Conservation (phyloP, 1,140 invertebrate genomes). For the Drosophila seguyi region DNA sequence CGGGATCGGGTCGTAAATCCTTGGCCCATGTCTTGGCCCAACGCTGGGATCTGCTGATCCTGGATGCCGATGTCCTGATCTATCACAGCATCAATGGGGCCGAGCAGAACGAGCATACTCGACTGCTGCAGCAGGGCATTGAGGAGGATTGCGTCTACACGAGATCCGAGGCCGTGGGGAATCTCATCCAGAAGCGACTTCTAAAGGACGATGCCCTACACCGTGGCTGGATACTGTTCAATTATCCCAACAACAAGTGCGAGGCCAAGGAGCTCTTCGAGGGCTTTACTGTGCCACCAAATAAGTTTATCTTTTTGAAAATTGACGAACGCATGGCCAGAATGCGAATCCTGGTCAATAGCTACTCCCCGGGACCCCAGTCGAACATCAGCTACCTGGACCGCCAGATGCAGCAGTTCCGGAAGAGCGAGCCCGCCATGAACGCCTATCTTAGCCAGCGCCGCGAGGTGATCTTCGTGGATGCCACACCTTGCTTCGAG, state of each 20-base stretch:
- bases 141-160: slow-evolving; percentile 40
- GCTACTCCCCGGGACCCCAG: slow-evolving; percentile 57
- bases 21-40: slow-evolving; percentile 59
- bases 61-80: slow-evolving; percentile 71
- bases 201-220: slow-evolving; percentile 65
- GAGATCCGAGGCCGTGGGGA: slow-evolving; percentile 61
- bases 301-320: slow-evolving; percentile 68
- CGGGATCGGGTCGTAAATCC: slow-evolving; percentile 68
- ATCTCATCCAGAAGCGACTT: slow-evolving; percentile 57
- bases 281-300: slow-evolving; percentile 68
- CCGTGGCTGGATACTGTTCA: slow-evolving; percentile 73
- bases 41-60: slow-evolving; percentile 69
- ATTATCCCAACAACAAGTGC: slow-evolving; percentile 71
- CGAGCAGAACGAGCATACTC: slow-evolving; percentile 15
- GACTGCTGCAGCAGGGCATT: slow-evolving; percentile 54
- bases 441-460: slow-evolving; percentile 67
- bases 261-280: slow-evolving; percentile 75
- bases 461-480: slow-evolving; percentile 73
- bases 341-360: slow-evolving; percentile 50
- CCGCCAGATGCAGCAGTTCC: slow-evolving; percentile 73
- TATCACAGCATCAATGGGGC: slow-evolving; percentile 61
- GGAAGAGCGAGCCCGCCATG: slow-evolving; percentile 51
- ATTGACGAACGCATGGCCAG: slow-evolving; percentile 65
- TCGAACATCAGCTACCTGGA: slow-evolving; percentile 58
- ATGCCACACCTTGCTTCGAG: slow-evolving; percentile 71